Conservation (phyloP, 2,888 invertebrate genomes). For the Cerceris rybyensis region DNA sequence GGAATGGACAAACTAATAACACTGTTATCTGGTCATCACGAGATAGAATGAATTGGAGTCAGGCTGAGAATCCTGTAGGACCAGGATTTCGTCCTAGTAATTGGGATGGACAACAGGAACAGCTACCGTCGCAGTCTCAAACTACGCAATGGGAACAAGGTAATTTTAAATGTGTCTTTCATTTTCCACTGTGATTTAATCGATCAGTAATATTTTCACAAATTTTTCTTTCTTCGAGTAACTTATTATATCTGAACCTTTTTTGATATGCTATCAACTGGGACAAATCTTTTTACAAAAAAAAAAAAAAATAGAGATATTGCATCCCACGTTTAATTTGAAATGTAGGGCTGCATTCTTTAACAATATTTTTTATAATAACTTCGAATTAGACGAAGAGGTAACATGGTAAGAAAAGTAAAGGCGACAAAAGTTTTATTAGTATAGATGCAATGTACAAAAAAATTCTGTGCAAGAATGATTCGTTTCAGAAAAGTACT, state of each 20-base stretch:
- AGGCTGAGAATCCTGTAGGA: conserved; percentile 25
- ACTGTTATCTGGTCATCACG: conserved; percentile 1
- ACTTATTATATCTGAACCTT: neutral
- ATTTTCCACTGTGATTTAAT: neutral
- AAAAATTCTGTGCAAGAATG: no score
- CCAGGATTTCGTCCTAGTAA: conserved; percentile 46
- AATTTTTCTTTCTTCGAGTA: neutral
- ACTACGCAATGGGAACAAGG: conserved; percentile 62
- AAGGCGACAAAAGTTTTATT: no score
- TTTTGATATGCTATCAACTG: neutral
- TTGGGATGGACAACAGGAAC: conserved; percentile 54
- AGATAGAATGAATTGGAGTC: conserved; percentile 50
- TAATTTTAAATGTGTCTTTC: conserved; percentile 28
- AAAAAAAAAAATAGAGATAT: no score
- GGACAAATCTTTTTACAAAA: no score
- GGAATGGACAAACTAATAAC: neutral
- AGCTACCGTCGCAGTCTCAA: conserved; percentile 9
- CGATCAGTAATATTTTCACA: neutral
- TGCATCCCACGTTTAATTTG: no score
- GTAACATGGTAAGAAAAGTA: no score
- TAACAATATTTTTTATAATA: no score
- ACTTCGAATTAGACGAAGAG: no score
- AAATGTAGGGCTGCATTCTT: no score
- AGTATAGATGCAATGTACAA: no score
- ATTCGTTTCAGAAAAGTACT: no score